Base-by-base conservation (phyloP, 1,140 invertebrate species). In the Bombus confusus region DNA sequence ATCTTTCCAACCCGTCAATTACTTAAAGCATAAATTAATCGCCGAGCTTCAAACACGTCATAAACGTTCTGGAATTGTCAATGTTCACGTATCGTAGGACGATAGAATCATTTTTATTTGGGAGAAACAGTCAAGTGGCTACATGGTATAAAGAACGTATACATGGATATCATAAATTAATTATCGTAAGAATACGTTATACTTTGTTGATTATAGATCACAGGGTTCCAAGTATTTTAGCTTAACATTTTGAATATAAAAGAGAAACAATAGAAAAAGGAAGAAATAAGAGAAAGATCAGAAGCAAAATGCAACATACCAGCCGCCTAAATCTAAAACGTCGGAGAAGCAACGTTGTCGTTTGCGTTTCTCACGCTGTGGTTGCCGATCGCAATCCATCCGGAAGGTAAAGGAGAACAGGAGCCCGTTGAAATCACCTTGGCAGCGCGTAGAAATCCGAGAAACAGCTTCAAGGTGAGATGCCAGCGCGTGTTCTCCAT, bases 391-490 rank as follows among this genome's bases (percentile, higher is more conserved):
- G 81, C 73, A 84, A 80, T 79, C 52, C 75, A 72, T 74, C 83
- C 78, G 83, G 77, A 80, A 80, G 78, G 59, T 18, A 74, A 80
- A 85, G 59, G 59, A 80, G 71, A 85, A 75, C 69, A 37, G 83
- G 71, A 74, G 68, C 31, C 28, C 31, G 31, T 12, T 18, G 41
- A 37, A 81, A 71, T 81, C 71, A 68, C 83, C 83, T 85, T 85
- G 76, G 52, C 68, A 71, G 41, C 47, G 39, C 66, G 83, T 78
- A 79, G 86, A 87, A 87, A 87, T 78, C 39, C 69, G 81, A 87
- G 68, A 79, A 78, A 78, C 43, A 41, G 41, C n/a, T 74, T 57
- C 85, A 83, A 86, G 85, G 85, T 77, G 74, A 83, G 69, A 64
- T 75, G 52, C 47, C 47, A 52, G 31, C 75, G 12, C 52, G 73